Conservation (phyloP, 2,113 vertebrate genomes). For the Verasper variegatus region DNA sequence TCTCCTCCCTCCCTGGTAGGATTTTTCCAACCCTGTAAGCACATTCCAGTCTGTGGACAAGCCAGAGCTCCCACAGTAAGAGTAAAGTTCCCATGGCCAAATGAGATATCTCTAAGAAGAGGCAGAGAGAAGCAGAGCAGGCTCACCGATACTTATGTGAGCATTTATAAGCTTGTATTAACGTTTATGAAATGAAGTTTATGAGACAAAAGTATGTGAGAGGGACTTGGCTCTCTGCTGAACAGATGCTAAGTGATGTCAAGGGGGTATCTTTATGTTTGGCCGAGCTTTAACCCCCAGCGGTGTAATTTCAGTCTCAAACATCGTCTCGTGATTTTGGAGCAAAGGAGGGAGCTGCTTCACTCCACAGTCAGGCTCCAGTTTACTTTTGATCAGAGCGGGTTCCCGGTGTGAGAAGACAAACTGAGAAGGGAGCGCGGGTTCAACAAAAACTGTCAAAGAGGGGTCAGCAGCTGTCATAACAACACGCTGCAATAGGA, state of each 20-base stretch:
- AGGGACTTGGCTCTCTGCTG: background rate
- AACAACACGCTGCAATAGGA: conserved; percentile 50
- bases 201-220: background rate
- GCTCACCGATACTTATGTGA: background rate
- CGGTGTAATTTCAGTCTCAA: background rate
- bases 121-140: conserved; percentile 6
- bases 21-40: conserved; percentile 78
- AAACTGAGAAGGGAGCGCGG: conserved; percentile 45
- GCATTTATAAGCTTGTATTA: background rate
- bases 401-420: conserved; percentile 57
- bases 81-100: conserved; percentile 64
- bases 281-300: conserved; percentile 3
- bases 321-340: background rate
- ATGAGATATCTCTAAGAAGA: conserved; percentile 22
- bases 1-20: conserved; percentile 49
- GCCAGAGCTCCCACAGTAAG: conserved; percentile 44
- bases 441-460: conserved; percentile 55
- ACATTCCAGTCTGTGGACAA: conserved; percentile 76
- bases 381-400: conserved; percentile 34
- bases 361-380: conserved; percentile 20
- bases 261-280: conserved; percentile 10
- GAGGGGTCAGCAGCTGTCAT: conserved; percentile 67
- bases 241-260: background rate
- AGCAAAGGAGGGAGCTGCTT: conserved; percentile 15
- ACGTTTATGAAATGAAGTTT: background rate